Evolutionary conservation across 2,113 vertebrate genomes (phyloP).

Genomic region (Charadrius vociferus): DNA sequence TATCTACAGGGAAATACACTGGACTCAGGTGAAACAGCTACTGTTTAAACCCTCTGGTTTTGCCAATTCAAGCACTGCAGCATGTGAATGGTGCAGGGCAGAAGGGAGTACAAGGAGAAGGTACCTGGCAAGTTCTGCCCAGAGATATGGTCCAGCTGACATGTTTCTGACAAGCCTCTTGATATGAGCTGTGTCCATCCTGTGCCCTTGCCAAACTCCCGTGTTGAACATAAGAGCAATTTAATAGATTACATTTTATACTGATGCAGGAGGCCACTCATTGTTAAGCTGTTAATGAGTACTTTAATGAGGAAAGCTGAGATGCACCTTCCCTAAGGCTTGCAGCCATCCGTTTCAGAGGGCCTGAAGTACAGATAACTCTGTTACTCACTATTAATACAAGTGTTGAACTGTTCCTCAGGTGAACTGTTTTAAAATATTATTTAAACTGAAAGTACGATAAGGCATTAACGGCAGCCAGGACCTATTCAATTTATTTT

Average conservation of each 20-base stretch:
- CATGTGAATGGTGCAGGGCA: fast-evolving
- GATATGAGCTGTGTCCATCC: fast-evolving
- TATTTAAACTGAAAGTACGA: neutral
- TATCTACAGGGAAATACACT: neutral
- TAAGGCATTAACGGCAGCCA: fast-evolving
- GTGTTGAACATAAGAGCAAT: neutral
- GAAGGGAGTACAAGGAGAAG: neutral
- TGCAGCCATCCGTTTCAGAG: neutral
- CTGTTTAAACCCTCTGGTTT: neutral
- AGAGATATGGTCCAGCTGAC: neutral
- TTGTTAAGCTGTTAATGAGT: neutral
- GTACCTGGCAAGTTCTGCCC: neutral
- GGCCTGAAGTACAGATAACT: neutral
- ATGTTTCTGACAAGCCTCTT: neutral
- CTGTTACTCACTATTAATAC: neutral
- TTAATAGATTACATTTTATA: neutral
- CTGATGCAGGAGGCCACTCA: neutral
- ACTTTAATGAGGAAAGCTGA: neutral
- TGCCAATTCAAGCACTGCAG: neutral
- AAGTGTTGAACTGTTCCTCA: neutral
- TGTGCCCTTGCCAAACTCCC: neutral
- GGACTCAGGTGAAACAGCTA: neutral
- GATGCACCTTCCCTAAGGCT: neutral
- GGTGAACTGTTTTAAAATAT: neutral
- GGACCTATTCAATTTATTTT: neutral